Conservation (phyloP, 2,113 vertebrate genomes). For the Dromas ardeola region DNA sequence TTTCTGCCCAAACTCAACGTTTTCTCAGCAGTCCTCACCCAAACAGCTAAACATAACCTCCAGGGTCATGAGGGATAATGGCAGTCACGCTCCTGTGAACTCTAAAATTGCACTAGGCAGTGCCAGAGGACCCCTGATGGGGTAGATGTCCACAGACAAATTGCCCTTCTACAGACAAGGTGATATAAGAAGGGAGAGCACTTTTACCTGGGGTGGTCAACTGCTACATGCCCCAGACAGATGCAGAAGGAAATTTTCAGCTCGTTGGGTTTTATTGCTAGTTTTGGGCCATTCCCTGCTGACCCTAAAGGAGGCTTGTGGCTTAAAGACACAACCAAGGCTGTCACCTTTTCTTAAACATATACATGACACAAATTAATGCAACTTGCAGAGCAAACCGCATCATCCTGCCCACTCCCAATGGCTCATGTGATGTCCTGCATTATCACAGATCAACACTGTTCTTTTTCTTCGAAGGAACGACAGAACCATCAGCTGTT, state of each 20-base stretch:
- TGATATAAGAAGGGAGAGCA: not conserved
- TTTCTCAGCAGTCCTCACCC: slow-evolving; percentile 9
- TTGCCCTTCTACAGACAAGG: not conserved
- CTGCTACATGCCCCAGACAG: not conserved
- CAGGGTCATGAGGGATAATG: not conserved
- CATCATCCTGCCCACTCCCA: not conserved
- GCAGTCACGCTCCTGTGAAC: not conserved
- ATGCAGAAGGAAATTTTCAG: not conserved
- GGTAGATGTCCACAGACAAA: not conserved
- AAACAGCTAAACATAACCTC: not conserved
- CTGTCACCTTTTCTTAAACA: not conserved
- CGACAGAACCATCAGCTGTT: not conserved
- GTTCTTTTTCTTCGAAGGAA: not conserved
- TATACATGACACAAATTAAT: not conserved
- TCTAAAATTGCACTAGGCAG: not conserved
- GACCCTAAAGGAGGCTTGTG: not conserved
- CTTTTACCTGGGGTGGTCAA: not conserved
- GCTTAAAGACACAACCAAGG: not conserved
- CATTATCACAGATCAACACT: not conserved
- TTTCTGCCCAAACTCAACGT: not conserved
- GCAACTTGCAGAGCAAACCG: not conserved
- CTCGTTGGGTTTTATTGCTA: not conserved
- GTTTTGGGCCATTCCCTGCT: not conserved
- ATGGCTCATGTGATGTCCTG: not conserved
- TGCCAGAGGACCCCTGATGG: not conserved